A percentile compares a stretch with the other conserved stretches of the same genome.
Conservation (phyloP, 2,797 vertebrate species). For the Mareca strepera region DNA sequence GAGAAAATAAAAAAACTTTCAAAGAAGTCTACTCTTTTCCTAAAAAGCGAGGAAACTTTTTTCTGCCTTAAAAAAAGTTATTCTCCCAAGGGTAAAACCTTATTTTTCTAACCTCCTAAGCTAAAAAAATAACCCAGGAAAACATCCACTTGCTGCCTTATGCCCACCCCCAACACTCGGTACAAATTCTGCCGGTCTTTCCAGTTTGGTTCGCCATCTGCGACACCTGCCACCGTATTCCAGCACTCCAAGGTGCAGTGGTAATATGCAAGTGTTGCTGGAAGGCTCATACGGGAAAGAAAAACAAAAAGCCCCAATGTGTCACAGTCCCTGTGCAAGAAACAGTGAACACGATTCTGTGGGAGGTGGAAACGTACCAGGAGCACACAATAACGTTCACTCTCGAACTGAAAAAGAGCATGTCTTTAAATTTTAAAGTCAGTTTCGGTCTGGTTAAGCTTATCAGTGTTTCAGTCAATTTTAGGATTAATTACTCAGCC, state of each 20-base stretch:
- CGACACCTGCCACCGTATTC: not conserved
- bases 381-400: rapidly evolving
- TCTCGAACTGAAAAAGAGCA: not conserved
- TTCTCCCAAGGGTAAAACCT: not conserved
- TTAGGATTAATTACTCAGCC: not conserved
- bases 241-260: not conserved
- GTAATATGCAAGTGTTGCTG: not conserved
- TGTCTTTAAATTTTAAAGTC: not conserved
- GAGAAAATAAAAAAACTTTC: not conserved
- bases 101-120: not conserved
- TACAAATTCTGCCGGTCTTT: not conserved
- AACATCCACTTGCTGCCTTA: not conserved
- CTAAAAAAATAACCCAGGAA: not conserved
- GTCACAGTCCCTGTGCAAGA: not conserved
- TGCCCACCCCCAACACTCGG: rapidly evolving
- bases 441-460: rapidly evolving
- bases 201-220: not conserved
- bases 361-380: not conserved
- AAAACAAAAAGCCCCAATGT: not conserved
- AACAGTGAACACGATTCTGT: not conserved
- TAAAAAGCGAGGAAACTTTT: not conserved
- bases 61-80: not conserved
- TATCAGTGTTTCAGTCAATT: not conserved
- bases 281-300: not conserved
- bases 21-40: not conserved